Conservation (phyloP, 2,888 invertebrate species). For the Apamea epomidion region DNA sequence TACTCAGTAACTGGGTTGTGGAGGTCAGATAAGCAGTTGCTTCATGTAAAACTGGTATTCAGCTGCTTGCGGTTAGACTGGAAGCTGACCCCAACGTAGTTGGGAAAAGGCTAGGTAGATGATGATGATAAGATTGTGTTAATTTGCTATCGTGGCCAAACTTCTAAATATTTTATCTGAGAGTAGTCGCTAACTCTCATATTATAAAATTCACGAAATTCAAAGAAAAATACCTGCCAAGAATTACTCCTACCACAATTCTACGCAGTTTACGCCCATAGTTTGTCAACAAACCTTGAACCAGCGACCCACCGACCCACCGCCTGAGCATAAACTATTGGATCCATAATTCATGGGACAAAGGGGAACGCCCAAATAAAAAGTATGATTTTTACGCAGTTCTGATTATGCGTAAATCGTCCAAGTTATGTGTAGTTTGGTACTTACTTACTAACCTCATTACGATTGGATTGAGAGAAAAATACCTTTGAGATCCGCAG, state of each 20-base stretch:
- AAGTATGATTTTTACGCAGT: constrained; percentile 38
- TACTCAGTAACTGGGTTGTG: too few relatives aligned
- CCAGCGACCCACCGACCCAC: constrained; percentile 28
- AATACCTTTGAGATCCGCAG: neutral
- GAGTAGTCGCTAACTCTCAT: neutral
- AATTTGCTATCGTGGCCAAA: neutral
- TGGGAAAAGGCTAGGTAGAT: too few relatives aligned
- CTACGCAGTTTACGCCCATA: neutral
- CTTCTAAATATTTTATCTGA: neutral
- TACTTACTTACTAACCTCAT: constrained; percentile 30
- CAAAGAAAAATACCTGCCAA: neutral
- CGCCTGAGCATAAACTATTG: constrained; percentile 37
- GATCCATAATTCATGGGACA: constrained; percentile 54
- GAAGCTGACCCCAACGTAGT: too few relatives aligned
- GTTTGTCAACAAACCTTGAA: constrained; percentile 54
- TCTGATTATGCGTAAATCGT: constrained; percentile 52
- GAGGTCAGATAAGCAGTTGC: too few relatives aligned
- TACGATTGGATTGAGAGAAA: neutral
- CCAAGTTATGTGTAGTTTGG: constrained; percentile 37
- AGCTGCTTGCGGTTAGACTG: too few relatives aligned
- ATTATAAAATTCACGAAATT: neutral
- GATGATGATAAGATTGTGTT: too few relatives aligned
- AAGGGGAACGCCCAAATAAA: constrained; percentile 35
- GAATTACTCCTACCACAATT: neutral
- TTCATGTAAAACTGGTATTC: too few relatives aligned